Conservation (phyloP, 2,797 vertebrate genomes). For the Coluber constrictor region DNA sequence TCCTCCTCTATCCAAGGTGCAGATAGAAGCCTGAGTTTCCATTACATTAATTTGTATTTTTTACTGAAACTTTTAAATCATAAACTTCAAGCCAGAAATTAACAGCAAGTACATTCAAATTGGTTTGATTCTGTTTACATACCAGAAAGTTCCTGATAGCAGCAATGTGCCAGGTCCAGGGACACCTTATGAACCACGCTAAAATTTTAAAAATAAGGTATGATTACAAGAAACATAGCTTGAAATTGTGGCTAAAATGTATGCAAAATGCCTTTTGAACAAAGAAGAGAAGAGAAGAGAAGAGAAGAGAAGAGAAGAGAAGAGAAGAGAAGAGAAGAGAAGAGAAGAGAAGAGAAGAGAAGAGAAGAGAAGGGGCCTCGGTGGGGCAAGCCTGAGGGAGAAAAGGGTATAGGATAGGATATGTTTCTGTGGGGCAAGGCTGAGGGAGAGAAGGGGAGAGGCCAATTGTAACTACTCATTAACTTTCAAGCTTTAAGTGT, state of each 20-base stretch:
- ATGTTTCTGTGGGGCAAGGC: too few relatives aligned
- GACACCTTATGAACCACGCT: neutral
- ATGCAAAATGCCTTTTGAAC: neutral
- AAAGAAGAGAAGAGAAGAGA: neutral
- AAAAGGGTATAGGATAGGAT: too few relatives aligned
- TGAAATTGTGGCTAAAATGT: neutral
- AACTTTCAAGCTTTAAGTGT: too few relatives aligned
- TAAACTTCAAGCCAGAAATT: neutral
- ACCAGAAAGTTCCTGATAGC: neutral
- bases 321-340: too few relatives aligned
- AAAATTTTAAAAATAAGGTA: neutral
- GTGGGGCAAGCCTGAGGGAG: too few relatives aligned
- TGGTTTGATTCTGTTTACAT: neutral
- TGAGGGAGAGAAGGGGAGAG: too few relatives aligned
- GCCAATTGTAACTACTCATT: too few relatives aligned
- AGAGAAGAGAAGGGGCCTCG: too few relatives aligned
- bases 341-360: too few relatives aligned
- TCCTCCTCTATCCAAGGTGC: neutral
- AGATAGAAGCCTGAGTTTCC: neutral
- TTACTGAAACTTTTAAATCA: too few relatives aligned
- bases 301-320: too few relatives aligned
- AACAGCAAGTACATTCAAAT: neutral
- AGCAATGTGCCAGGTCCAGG: neutral
- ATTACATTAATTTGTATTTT: neutral
- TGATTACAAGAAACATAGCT: neutral